Conservation (phyloP, 1,140 invertebrate genomes). For the Ceratoteleas bidentatus region DNA sequence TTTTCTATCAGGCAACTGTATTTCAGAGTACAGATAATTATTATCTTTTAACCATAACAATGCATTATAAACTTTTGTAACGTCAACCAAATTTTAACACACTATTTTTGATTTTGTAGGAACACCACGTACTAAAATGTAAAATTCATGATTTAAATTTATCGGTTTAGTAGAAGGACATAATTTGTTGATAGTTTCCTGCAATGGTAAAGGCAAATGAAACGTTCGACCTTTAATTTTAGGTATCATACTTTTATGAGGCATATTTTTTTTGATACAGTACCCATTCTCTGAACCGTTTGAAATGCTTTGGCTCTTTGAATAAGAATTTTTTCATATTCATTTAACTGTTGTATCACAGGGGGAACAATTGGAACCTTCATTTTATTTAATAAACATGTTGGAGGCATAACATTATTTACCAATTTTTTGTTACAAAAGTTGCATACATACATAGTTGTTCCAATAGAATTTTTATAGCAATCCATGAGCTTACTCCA, state of each 20-base stretch:
- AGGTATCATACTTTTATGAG: constrained; percentile 46
- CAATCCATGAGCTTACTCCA: constrained; percentile 42
- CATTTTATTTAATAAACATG: constrained; percentile 43
- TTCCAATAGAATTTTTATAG: constrained; percentile 6
- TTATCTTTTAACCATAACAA: constrained; percentile 40
- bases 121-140: constrained; percentile 63
- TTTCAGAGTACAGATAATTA: constrained; percentile 36
- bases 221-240: constrained; percentile 71
- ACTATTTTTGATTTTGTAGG: constrained; percentile 34
- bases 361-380: background rate
- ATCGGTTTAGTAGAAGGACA: constrained; percentile 52
- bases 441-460: constrained; percentile 30
- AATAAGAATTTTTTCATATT: constrained; percentile 69
- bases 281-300: constrained; percentile 65
- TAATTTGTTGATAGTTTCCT: constrained; percentile 68
- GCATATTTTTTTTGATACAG: constrained; percentile 67
- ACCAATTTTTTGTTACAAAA: constrained; percentile 31
- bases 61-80: constrained; percentile 33
- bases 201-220: constrained; percentile 71
- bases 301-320: constrained; percentile 74
- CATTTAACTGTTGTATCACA: constrained; percentile 37
- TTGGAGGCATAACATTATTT: constrained; percentile 40
- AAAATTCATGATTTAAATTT: constrained; percentile 64
- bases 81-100: constrained; percentile 43
- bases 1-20: constrained; percentile 15